A percentile compares a stretch with the other conserved stretches of the same genome.
phyloP scores from a whole-genome alignment of 2,888 invertebrate species.

The Apotomis capreana region DNA sequence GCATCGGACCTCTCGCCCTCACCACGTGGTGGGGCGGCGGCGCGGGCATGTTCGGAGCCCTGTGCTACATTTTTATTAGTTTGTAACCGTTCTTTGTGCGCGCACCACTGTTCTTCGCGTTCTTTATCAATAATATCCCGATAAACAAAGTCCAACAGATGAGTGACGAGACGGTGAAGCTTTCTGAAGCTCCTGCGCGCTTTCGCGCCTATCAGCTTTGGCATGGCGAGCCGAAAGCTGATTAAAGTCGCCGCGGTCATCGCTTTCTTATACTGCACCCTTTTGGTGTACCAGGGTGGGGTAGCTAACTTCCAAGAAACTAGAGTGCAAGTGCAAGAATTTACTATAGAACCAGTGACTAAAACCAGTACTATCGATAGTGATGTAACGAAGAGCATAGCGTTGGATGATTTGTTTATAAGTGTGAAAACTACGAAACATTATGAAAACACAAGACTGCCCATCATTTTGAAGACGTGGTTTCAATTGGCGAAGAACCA shows the following conservation, averaged over 20 bases:
- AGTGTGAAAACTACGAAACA: conserved; percentile 97
- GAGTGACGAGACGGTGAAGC: conserved; percentile 72
- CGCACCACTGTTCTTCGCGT: conserved; percentile 54
- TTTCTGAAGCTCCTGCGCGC: conserved; percentile 67
- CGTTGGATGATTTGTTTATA: conserved; percentile 94
- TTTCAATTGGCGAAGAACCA: conserved; percentile 95
- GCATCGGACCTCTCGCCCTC: conserved; percentile 60
- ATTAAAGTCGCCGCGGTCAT: conserved; percentile 80
- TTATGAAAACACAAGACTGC: conserved; percentile 93
- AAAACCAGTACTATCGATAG: conserved; percentile 69
- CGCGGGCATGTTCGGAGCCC: conserved; percentile 76
- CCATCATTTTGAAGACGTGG: conserved; percentile 97
- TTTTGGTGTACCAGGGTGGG: conserved; percentile 85
- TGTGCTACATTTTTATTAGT: conserved; percentile 84
- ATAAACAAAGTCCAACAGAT: conserved; percentile 75
- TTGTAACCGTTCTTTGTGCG: conserved; percentile 74
- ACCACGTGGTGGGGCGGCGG: conserved; percentile 75
- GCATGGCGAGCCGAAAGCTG: conserved; percentile 77
- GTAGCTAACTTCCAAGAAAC: conserved; percentile 79
- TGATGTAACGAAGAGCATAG: conserved; percentile 83
- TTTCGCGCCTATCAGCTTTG: conserved; percentile 70
- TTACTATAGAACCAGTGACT: conserved; percentile 80
- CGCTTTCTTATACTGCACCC: conserved; percentile 84
- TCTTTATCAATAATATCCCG: conserved; percentile 69
- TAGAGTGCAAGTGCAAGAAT: conserved; percentile 75